phyloP scores from a whole-genome alignment of 2,797 vertebrate species.

The Taeniopygia guttata region DNA sequence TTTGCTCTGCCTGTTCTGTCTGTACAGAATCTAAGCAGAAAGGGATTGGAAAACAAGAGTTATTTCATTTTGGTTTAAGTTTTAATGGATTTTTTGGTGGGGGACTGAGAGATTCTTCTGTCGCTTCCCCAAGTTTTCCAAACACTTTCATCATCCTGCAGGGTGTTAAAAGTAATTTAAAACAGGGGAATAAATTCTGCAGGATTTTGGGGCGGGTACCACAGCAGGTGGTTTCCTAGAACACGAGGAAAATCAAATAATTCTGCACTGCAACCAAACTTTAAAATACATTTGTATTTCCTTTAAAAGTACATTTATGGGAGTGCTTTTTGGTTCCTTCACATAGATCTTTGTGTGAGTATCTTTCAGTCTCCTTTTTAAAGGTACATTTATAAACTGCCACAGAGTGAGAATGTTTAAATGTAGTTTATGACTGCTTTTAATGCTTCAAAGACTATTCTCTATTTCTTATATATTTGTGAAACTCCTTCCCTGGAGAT shows the following conservation, averaged over 20 bases:
- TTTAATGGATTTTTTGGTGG: neutral
- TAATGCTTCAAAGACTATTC: neutral
- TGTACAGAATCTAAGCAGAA: conserved; percentile 81
- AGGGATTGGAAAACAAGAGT: neutral
- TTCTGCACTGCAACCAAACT: neutral
- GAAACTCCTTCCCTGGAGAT: neutral
- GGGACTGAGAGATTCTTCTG: neutral
- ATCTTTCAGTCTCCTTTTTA: neutral
- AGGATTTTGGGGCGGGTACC: neutral
- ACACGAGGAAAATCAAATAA: neutral
- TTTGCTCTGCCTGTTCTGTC: conserved; percentile 83
- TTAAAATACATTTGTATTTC: neutral
- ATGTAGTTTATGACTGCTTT: neutral
- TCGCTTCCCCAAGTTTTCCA: neutral
- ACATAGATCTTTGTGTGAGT: neutral
- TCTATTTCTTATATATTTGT: neutral
- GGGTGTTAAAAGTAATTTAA: neutral
- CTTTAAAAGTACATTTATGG: neutral
- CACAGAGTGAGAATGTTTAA: neutral
- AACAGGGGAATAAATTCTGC: neutral
- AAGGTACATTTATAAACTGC: neutral
- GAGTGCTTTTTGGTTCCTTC: neutral
- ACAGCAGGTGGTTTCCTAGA: neutral
- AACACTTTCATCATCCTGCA: neutral
- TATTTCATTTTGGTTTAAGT: neutral